Evolutionary conservation across 2,113 vertebrate genomes (phyloP), one percentile per base, ranked within the genome.

Genomic region (Callaeas wilsoni): DNA sequence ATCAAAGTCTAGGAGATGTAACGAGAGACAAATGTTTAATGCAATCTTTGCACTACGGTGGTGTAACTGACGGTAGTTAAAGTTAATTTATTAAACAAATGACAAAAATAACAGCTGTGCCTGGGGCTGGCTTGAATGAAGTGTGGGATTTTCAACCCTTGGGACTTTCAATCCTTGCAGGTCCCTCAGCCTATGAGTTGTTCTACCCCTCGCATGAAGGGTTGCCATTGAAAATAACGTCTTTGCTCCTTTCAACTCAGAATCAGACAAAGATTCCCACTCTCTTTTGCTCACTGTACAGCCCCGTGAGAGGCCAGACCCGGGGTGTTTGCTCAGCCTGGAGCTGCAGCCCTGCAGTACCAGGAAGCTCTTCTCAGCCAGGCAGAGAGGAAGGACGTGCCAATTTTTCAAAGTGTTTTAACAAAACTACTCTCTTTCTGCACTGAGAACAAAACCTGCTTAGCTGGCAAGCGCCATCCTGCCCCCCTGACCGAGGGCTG

Each of bases 281-380:
- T 80, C 2, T 9, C 12, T 68, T 73, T 49, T 32, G 19, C 32
- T 8, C 44, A 0, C 7, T 13, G 22, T 2, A 2, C 13, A 4
- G n/a, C 37, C 75, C 39, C 0, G 0, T 1, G 1, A 3, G 17
- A 55, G 78, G 17, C 55, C 6, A 2, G 68, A 9, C 4, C 37
- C 2, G 1, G 37, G 8, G 25, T 21, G 86, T 65, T 46, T 42
- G 33, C 16, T 37, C 74, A 67, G 60, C 26, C 69, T 12, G 23
- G n/a, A 49, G 68, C 81, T 10, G 1, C 4, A 35, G 29, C 69
- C 62, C 62, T 14, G 41, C 10, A 30, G 11, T 1, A 7, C 57
- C 3, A 19, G 44, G 56, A 47, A 69, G 13, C 56, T 42, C 75
- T 46, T 19, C 64, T 60, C 33, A 35, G 53, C 37, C 35, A 13